A percentile compares a stretch with the other conserved stretches of the same genome.
Conservation (phyloP, 1,140 invertebrate species). For the Laupala kohalensis region DNA sequence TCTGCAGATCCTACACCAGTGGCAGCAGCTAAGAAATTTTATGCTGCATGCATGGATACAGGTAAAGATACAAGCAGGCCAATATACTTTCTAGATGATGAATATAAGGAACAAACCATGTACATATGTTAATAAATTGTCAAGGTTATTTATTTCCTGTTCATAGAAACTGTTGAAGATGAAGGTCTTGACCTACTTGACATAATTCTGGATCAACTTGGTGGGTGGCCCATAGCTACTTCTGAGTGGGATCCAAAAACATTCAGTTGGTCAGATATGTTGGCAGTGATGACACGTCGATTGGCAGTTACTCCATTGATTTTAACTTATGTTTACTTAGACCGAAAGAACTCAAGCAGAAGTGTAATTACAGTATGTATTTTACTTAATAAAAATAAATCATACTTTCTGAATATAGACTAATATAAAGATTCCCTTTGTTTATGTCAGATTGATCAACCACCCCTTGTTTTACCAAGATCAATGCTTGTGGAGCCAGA, state of each 20-base stretch:
- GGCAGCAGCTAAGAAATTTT: constrained; percentile 22
- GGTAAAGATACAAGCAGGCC: constrained; percentile 15
- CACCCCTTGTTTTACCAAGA: constrained; percentile 34
- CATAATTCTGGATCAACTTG: constrained; percentile 24
- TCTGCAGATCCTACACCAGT: constrained; percentile 22
- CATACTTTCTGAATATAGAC: not conserved
- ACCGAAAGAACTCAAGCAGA: constrained; percentile 24
- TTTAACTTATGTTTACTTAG: constrained; percentile 20
- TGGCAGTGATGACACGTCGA: constrained; percentile 16
- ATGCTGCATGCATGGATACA: constrained; percentile 24
- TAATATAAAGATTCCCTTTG: not conserved
- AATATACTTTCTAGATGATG: not conserved
- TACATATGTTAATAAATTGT: constrained; percentile 1
- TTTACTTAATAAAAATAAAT: not conserved
- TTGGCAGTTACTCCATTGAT: constrained; percentile 20
- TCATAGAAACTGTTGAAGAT: constrained; percentile 24
- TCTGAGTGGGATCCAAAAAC: constrained; percentile 19
- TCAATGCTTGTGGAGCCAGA: constrained; percentile 34
- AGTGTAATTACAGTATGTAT: constrained; percentile 23
- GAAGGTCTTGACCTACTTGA: constrained; percentile 23
- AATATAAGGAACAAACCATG: not conserved
- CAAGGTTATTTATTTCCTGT: not conserved
- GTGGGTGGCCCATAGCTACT: constrained; percentile 31
- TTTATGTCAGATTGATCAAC: constrained; percentile 37
- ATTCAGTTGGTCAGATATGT: constrained; percentile 23